phyloP scores from a whole-genome alignment of 1,140 invertebrate species.

The Dendroctonus valens region DNA sequence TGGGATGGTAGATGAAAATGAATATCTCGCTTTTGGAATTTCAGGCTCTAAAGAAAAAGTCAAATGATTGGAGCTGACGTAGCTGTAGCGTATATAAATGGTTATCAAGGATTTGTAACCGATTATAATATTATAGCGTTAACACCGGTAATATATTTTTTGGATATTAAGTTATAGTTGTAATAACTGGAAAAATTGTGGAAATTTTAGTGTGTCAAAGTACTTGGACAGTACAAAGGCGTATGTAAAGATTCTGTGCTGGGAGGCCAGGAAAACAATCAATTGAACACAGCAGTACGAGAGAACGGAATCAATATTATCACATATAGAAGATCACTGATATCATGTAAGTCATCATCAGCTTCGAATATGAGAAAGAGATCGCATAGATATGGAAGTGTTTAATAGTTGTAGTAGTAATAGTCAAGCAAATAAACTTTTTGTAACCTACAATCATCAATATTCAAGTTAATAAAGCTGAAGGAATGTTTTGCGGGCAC shows the following conservation, averaged over 20 bases:
- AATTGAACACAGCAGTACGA: slow-evolving; percentile 66
- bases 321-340: slow-evolving; percentile 72
- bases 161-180: neutral
- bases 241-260: slow-evolving; percentile 79
- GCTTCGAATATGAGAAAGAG: too few species aligned
- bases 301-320: slow-evolving; percentile 75
- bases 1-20: slow-evolving; percentile 72
- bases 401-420: too few species aligned
- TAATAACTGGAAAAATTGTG: neutral
- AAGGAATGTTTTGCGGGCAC: too few species aligned
- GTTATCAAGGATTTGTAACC: slow-evolving; percentile 66
- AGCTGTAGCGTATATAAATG: slow-evolving; percentile 73
- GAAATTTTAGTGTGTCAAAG: slow-evolving; percentile 72
- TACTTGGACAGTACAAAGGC: slow-evolving; percentile 79
- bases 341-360: slow-evolving; percentile 61
- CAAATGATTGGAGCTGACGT: slow-evolving; percentile 87
- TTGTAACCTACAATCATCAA: too few species aligned
- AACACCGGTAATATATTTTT: slow-evolving; percentile 62
- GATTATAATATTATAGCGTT: slow-evolving; percentile 86
- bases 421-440: too few species aligned
- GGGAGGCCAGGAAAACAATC: slow-evolving; percentile 76
- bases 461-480: too few species aligned
- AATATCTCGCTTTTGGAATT: slow-evolving; percentile 86
- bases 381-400: too few species aligned
- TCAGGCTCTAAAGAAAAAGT: slow-evolving; percentile 69